These are phyloP conservation scores for Anolis sagrei DNA, from an alignment of 2,113 vertebrate species.

Conservation along the genomic window DNA sequence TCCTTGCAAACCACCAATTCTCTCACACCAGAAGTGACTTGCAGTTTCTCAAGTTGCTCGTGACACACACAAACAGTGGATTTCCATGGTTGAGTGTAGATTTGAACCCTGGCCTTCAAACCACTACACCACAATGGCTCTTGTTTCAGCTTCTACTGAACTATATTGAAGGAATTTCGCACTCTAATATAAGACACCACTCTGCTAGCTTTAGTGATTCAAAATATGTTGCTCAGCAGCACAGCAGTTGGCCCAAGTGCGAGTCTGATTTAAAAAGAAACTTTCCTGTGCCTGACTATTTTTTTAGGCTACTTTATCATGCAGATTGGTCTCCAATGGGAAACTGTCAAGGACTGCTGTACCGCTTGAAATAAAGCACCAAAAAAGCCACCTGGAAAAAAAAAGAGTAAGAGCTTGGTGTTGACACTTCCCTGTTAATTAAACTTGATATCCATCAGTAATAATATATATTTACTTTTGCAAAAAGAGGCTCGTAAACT, in stretches of 20 bases:
- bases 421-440: slow-evolving; percentile 18
- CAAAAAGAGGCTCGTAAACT: not conserved
- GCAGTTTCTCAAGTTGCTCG: too few relatives aligned
- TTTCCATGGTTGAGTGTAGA: too few relatives aligned
- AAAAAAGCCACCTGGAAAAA: not conserved
- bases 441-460: slow-evolving; percentile 22
- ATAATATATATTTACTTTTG: slow-evolving; percentile 22
- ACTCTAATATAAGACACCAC: not conserved
- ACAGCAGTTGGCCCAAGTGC: not conserved
- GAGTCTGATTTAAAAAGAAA: not conserved
- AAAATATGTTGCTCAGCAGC: not conserved
- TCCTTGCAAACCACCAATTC: too few relatives aligned
- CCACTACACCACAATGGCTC: too few relatives aligned
- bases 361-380: not conserved
- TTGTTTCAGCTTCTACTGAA: not conserved
- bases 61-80: too few relatives aligned
- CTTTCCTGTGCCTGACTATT: not conserved
- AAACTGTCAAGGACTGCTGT: not conserved
- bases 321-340: not conserved
- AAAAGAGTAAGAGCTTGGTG: not conserved
- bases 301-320: not conserved
- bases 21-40: too few relatives aligned
- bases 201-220: not conserved
- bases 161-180: not conserved
- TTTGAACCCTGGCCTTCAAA: too few relatives aligned